phyloP scores from a whole-genome alignment of 2,888 invertebrate species.

The Drosophila eohydei region DNA sequence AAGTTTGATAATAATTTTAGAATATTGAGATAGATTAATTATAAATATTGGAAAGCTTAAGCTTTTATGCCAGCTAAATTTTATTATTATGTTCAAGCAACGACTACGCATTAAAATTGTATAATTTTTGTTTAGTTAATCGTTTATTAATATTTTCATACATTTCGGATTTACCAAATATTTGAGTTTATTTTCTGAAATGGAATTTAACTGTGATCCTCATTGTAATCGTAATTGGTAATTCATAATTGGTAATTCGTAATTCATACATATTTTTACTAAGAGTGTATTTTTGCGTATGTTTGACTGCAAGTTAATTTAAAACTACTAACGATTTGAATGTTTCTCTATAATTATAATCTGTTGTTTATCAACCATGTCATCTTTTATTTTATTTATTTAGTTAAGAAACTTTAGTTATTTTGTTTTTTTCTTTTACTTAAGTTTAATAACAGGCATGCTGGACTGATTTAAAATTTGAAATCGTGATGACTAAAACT shows the following conservation, averaged over 20 bases:
- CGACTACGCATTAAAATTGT: slow-evolving; percentile 26
- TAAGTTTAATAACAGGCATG: not conserved
- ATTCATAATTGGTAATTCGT: not conserved
- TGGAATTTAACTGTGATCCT: slow-evolving; percentile 51
- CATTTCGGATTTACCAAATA: slow-evolving; percentile 22
- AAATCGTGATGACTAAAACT: not conserved
- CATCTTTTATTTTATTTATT: not conserved
- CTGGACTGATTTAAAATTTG: not conserved
- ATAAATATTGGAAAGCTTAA: slow-evolving; percentile 18
- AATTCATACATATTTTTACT: slow-evolving; percentile 19
- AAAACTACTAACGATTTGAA: slow-evolving; percentile 33
- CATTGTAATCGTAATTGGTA: slow-evolving; percentile 2
- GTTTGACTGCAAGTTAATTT: slow-evolving; percentile 24
- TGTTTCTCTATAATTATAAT: slow-evolving; percentile 9
- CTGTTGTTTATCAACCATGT: slow-evolving; percentile 9
- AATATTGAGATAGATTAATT: slow-evolving; percentile 8
- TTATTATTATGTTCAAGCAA: slow-evolving; percentile 18
- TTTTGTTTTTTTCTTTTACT: not conserved
- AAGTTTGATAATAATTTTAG: not conserved
- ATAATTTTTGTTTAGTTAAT: slow-evolving; percentile 3
- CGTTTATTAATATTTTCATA: slow-evolving; percentile 13
- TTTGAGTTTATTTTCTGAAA: slow-evolving; percentile 28
- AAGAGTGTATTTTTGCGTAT: slow-evolving; percentile 20
- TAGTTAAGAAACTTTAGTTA: not conserved
- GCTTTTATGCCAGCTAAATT: slow-evolving; percentile 25